Base-by-base conservation (phyloP, 2,888 invertebrate species). In the Hofmannophila pseudospretella region DNA sequence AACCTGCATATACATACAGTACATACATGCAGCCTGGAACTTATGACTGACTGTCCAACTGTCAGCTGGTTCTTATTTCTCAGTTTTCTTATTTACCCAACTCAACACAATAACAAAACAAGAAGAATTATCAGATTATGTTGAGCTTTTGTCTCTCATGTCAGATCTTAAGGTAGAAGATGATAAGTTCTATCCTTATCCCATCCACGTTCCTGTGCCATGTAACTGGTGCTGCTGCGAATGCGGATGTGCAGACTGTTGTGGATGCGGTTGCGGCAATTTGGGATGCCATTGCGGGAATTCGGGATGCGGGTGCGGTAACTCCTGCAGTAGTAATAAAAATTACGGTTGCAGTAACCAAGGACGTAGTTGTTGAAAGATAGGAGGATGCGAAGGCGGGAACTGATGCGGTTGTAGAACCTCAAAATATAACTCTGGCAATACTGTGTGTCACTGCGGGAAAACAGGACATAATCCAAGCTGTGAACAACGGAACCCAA, bases 391-490 rank as follows among this genome's bases (percentile, higher is more conserved):
- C n/a, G n/a, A n/a, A n/a, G n/a, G n/a, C n/a, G n/a, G n/a, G n/a
- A n/a, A n/a, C n/a, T n/a, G n/a, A 11, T 27, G 27, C 7, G 11
- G 12, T 16, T 16, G 30, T 9, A 12, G 30, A n/a, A 30, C 14
- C 9, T 30, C 30, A 1, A 16, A 16, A 14, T 29, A 5, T 4
- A n/a, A n/a, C 16, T 16, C n/a, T 10, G 4, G 9, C 10, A 31
- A 31, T 11, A 14, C 36, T 7, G 27, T 14, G 12, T 32, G 33
- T 11, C 11, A 41, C 35, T 49, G 41, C 27, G 34, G 32, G 14
- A 42, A 38, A 8, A 29, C 32, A 28, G 40, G 43, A 16, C 25
- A 31, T 23, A 35, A 35, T 20, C 20, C 5, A 20, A 3, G 5
- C 3, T 20, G 7, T 20, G 3, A 20, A 2, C 20, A 20, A 20